phyloP scores from a whole-genome alignment of 2,888 invertebrate species.

The Spisula solida region DNA sequence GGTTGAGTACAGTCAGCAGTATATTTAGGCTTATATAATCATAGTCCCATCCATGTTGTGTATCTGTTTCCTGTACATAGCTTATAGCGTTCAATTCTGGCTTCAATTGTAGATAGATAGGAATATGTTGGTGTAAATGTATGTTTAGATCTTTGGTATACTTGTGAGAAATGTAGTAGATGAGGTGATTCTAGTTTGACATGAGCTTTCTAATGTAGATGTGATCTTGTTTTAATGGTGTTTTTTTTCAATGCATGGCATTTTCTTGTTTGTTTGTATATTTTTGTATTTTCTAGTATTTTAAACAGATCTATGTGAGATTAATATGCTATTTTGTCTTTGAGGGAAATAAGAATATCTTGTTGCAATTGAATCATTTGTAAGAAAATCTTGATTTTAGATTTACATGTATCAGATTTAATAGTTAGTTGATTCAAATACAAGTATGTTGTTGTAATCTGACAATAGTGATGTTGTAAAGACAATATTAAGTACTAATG shows the following conservation, averaged over 20 bases:
- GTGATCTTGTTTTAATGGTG: conserved; percentile 30
- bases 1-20: background rate
- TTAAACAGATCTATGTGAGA: conserved; percentile 47
- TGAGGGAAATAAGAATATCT: conserved; percentile 11
- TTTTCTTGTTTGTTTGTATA: conserved; percentile 41
- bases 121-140: background rate
- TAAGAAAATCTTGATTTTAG: no score
- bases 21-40: conserved; percentile 15
- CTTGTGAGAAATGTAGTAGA: background rate
- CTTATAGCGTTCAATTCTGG: conserved; percentile 4
- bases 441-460: no score
- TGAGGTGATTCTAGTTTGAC: conserved; percentile 25
- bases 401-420: no score
- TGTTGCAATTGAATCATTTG: background rate
- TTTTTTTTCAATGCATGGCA: conserved; percentile 35
- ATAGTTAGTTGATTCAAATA: no score
- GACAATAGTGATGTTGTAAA: no score
- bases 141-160: conserved; percentile 5
- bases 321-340: conserved; percentile 31
- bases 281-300: conserved; percentile 49
- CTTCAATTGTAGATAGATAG: conserved; percentile 5
- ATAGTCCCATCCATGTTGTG: conserved; percentile 10
- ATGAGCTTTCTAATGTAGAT: conserved; percentile 33
- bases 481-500: no score
- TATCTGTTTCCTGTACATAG: conserved; percentile 6